Percentiles rank a stretch among this genome's conserved stretches.
Conservation (phyloP, 2,888 invertebrate species). For the Gasteruption jaculator region DNA sequence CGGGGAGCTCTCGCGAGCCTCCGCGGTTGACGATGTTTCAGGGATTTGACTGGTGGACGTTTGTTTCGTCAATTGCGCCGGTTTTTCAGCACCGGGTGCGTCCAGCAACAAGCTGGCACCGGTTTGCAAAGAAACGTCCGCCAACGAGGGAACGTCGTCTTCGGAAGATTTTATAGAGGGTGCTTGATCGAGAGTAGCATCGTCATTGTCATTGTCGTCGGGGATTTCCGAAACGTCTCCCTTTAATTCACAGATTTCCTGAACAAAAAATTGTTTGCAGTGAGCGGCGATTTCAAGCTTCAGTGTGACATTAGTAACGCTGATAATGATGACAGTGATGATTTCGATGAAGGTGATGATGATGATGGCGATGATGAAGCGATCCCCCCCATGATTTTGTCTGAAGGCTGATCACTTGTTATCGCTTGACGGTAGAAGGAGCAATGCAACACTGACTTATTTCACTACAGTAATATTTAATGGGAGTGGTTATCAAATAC, state of each 20-base stretch:
- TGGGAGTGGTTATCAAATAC: no score
- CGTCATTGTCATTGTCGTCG: conserved; percentile 29
- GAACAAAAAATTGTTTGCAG: conserved; percentile 13
- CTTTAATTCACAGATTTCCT: conserved; percentile 26
- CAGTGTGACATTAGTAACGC: no score
- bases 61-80: conserved; percentile 37
- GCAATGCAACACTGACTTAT: no score
- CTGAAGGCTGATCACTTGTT: no score
- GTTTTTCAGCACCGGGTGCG: conserved; percentile 29
- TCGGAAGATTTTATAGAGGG: conserved; percentile 42
- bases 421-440: no score
- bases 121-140: conserved; percentile 47
- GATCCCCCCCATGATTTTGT: no score
- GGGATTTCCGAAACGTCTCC: conserved; percentile 27
- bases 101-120: conserved; percentile 42
- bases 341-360: no score
- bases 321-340: no score
- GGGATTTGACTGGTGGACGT: conserved; percentile 39
- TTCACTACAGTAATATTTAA: no score
- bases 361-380: no score
- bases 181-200: conserved; percentile 43
- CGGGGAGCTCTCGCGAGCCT: conserved; percentile 24
- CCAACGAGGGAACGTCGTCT: conserved; percentile 36
- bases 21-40: conserved; percentile 7
- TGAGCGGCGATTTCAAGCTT: no score